Conservation (phyloP, 2,797 vertebrate species). For the Gambelia wislizenii region DNA sequence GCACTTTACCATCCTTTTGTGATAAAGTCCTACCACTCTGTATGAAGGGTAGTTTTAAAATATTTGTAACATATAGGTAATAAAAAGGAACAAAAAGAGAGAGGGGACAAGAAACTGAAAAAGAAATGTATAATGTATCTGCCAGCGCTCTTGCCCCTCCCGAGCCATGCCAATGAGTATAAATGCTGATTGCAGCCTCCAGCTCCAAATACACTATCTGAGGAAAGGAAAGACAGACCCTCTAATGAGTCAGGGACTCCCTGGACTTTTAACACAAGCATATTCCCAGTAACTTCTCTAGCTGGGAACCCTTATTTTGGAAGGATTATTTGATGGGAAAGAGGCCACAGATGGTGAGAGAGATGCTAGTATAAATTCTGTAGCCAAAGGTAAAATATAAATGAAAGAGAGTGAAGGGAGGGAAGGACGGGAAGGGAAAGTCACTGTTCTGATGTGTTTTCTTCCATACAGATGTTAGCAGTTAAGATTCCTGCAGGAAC, state of each 20-base stretch:
- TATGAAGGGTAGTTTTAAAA: too few relatives aligned
- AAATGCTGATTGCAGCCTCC: not conserved
- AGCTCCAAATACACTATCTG: not conserved
- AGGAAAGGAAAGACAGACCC: not conserved
- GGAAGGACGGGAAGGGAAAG: constrained; percentile 10
- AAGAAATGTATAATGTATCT: not conserved
- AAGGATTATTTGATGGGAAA: fast-evolving
- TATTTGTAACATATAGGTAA: too few relatives aligned
- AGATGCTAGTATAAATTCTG: not conserved
- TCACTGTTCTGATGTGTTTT: constrained; percentile 34
- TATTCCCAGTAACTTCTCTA: not conserved
- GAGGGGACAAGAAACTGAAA: not conserved
- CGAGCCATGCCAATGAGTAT: not conserved
- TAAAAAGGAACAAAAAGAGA: not conserved
- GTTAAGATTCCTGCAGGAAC: constrained; percentile 76
- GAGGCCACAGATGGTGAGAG: constrained; percentile 29
- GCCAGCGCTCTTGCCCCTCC: not conserved
- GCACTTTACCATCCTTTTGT: too few relatives aligned
- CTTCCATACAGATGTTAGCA: constrained; percentile 65
- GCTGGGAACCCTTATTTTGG: constrained; percentile 3
- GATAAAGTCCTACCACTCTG: too few relatives aligned
- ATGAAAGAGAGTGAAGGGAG: constrained; percentile 7
- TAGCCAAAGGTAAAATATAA: not conserved
- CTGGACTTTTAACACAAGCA: constrained; percentile 18
- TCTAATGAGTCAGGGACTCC: not conserved